These are phyloP conservation scores for Bactericera cockerelli DNA, from an alignment of 1,140 invertebrate species.

Conservation along the genomic window DNA sequence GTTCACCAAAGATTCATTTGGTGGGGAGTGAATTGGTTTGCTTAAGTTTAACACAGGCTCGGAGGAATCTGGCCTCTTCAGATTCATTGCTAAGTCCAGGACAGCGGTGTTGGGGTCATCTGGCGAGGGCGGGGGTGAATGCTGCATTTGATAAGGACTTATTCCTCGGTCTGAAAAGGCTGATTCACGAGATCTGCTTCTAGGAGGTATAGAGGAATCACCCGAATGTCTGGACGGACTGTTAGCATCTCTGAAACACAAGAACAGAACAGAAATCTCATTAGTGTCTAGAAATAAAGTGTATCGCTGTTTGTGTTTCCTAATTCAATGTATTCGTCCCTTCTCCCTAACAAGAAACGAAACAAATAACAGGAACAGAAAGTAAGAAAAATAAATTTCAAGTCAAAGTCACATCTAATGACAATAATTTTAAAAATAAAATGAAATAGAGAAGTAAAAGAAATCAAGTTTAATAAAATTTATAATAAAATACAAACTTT, in stretches of 20 bases:
- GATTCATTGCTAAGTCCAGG: constrained; percentile 40
- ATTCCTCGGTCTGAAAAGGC: constrained; percentile 46
- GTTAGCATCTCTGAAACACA: constrained; percentile 50
- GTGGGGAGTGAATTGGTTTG: constrained; percentile 31
- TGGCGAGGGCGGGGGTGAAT: constrained; percentile 17
- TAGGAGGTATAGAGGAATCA: constrained; percentile 40
- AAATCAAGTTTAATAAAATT: constrained; percentile 9
- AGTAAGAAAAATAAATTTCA: constrained; percentile 7
- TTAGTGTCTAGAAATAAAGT: constrained; percentile 10
- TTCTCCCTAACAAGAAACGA: not conserved
- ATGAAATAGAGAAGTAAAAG: constrained; percentile 6
- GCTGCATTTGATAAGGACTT: constrained; percentile 32
- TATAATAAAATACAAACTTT: not conserved
- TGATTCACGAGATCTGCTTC: constrained; percentile 49
- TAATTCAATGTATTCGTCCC: constrained; percentile 9
- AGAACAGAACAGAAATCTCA: no score
- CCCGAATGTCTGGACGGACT: constrained; percentile 63
- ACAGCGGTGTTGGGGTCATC: constrained; percentile 47
- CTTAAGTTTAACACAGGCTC: constrained; percentile 46
- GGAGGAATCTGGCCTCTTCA: not conserved
- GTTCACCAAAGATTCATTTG: constrained; percentile 41
- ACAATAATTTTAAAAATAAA: constrained; percentile 9
- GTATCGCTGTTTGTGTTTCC: not conserved
- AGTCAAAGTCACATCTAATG: constrained; percentile 9
- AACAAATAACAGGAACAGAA: constrained; percentile 7